Percentiles rank a stretch among this genome's conserved stretches.
These are phyloP conservation scores for Anas acuta DNA, from an alignment of 2,797 vertebrate genomes.

Conservation along the genomic window DNA sequence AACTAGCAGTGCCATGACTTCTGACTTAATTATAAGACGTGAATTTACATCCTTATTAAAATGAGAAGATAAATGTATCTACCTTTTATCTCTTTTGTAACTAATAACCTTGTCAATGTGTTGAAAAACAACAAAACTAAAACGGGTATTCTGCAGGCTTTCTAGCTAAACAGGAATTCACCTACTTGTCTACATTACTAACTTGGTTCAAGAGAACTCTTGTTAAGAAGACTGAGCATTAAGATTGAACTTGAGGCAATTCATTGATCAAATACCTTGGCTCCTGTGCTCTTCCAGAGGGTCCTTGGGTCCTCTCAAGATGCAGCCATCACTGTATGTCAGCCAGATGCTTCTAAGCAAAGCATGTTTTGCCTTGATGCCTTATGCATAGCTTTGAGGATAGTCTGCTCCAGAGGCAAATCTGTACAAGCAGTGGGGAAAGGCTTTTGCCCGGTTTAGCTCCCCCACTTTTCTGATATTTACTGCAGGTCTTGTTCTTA, in stretches of 20 bases:
- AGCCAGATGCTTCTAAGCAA: neutral
- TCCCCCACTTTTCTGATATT: neutral
- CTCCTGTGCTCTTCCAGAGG: neutral
- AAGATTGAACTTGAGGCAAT: neutral
- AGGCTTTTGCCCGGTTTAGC: neutral
- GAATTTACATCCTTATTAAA: neutral
- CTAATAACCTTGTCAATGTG: neutral
- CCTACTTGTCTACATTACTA: neutral
- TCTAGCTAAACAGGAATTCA: neutral
- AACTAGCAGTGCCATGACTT: neutral
- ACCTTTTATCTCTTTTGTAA: neutral
- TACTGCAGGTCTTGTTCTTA: neutral
- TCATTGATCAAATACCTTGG: neutral
- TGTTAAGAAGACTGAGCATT: neutral
- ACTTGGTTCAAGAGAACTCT: neutral
- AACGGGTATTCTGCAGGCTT: neutral
- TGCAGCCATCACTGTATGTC: neutral
- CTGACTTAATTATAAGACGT: neutral
- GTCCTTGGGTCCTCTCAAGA: neutral
- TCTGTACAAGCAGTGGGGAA: neutral
- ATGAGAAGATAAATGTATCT: neutral
- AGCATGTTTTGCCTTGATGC: neutral
- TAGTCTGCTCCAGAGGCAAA: neutral
- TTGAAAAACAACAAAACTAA: neutral
- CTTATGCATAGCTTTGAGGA: neutral